A percentile compares a stretch with the other conserved stretches of the same genome.
Conservation (phyloP, 2,797 vertebrate species). For the Pteronotus mesoamericanus region DNA sequence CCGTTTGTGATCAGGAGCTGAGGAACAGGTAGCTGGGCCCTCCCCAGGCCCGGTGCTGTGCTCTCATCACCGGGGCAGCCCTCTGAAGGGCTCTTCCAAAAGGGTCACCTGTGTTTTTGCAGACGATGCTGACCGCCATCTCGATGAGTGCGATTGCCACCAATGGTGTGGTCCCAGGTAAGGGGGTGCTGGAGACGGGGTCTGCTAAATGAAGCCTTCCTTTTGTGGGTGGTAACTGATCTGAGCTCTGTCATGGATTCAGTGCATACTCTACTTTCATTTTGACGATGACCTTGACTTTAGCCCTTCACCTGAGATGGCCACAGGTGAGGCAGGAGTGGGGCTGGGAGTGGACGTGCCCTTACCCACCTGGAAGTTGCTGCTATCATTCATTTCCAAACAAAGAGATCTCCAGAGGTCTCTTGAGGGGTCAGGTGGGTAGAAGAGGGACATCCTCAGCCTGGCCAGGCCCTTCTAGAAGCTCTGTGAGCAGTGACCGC, state of each 20-base stretch:
- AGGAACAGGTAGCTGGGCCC: background rate
- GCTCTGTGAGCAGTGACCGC: rapidly evolving
- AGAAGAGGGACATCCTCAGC: background rate
- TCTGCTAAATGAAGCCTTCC: background rate
- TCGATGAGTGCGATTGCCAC: conserved; percentile 99
- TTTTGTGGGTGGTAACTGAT: background rate
- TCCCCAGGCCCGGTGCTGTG: background rate
- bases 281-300: background rate
- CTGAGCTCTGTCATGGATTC: background rate
- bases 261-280: background rate
- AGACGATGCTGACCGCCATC: conserved; percentile 98
- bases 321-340: background rate
- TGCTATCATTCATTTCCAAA: background rate
- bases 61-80: rapidly evolving
- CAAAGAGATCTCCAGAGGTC: no score
- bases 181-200: background rate
- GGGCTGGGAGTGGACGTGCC: no score
- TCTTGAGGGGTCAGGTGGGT: background rate
- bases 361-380: background rate
- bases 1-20: background rate
- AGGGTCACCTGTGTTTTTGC: conserved; percentile 6
- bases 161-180: conserved; percentile 98
- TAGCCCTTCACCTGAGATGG: background rate
- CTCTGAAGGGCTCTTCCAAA: background rate
- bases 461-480: no score